These are phyloP conservation scores for Habropoda laboriosa DNA, from an alignment of 1,140 invertebrate species.

Conservation along the genomic window DNA sequence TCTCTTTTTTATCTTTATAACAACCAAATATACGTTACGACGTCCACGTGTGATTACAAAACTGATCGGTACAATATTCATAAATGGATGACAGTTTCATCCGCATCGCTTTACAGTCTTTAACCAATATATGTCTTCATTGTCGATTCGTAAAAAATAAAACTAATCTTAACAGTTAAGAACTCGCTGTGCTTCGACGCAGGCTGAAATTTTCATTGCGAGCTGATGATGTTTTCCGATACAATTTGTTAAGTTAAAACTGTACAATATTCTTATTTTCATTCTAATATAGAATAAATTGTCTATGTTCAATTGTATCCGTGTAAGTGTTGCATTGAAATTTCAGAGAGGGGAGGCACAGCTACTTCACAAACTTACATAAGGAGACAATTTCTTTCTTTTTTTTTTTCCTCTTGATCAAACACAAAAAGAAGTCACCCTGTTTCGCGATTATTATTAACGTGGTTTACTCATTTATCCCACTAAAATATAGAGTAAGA, in stretches of 20 bases:
- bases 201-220: conserved; percentile 54
- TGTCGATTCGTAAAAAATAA: conserved; percentile 51
- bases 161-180: conserved; percentile 58
- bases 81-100: conserved; percentile 33
- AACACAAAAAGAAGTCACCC: conserved; percentile 72
- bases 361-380: conserved; percentile 45
- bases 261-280: conserved; percentile 64
- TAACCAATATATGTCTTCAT: conserved; percentile 55
- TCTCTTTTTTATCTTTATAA: not conserved
- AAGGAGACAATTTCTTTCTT: conserved; percentile 48
- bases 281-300: conserved; percentile 75
- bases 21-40: conserved; percentile 31
- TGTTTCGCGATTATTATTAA: conserved; percentile 72
- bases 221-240: conserved; percentile 30
- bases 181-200: conserved; percentile 43
- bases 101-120: conserved; percentile 53
- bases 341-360: conserved; percentile 61
- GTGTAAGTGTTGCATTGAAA: conserved; percentile 45
- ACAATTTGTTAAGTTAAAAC: conserved; percentile 67
- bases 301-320: conserved; percentile 65
- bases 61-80: conserved; percentile 48
- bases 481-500: conserved; percentile 59
- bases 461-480: conserved; percentile 54
- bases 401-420: conserved; percentile 56
- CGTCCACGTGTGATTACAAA: conserved; percentile 31